Base-by-base conservation (phyloP, 2,113 vertebrate genomes). In the Scomber colias region DNA sequence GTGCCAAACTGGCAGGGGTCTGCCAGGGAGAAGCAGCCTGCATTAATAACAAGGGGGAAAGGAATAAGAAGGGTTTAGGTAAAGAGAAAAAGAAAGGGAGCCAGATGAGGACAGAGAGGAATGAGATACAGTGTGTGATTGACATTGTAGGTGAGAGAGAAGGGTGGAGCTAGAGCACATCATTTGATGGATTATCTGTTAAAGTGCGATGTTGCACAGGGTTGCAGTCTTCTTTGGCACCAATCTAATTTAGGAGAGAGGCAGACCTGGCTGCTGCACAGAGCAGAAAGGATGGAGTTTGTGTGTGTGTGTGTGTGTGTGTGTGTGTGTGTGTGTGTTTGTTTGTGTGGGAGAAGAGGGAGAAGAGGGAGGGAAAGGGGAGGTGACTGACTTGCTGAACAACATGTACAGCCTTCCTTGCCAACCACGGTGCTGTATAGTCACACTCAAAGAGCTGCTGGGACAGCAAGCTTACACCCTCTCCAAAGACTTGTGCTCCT, bases 211-310 rank as follows among this genome's bases (percentile, higher is more conserved):
- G 85, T 82, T 90, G 87, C 89, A 81, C 75, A 3, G 53, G 78
- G 76, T 75, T 86, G 84, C 89, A 86, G 82, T 87, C 88, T 77
- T 84, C 45, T 89, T 90, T 72, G 86, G 79, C 69, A 79, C 75
- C 69, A 87, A 87, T 90, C 87, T 90, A 80, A 92, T 91, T 85
- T 89, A 79, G 72, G 73, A 85, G 85, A 82, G 77, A 90, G 81
- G 77, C 79, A 81, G 61, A 68, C 56, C 73, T 82, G 75, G 78
- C 79, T 77, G 83, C 79, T 66, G 53, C 80, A 89, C 64, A 68
- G 51, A 90, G 63, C 56, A 87, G 63, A 79, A 72, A 77, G 50
- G 49, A 50, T 8, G 4, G 46, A 0, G 66, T 40, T 16, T 27
- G 24, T 27, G 24, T 27, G 24, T 27, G 24, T 27, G 24, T 27